Evolutionary conservation across 1,140 invertebrate genomes (phyloP), one percentile per base, ranked within the genome.

Genomic region (Drosophila ficusphila): DNA sequence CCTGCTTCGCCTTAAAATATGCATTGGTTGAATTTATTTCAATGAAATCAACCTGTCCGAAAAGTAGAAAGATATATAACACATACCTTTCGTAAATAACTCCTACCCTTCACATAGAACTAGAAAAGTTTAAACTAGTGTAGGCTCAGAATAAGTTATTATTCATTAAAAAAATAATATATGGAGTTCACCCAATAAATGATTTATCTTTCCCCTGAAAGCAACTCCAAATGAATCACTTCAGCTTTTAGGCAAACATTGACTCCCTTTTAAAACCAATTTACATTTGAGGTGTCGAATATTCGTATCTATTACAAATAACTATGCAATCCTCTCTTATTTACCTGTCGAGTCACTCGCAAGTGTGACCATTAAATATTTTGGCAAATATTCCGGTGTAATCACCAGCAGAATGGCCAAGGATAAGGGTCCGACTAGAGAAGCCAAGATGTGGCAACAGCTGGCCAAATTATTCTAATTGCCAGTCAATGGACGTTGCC

Each of bases 401-500:
- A 75, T 74, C 58, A 47, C 46, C 36, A 53, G 48, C 29, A 65
- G 12, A 54, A 54, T 34, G 48, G 29, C 67, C 49, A 53, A 18
- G 51, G 52, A 57, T 39, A 34, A 42, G 38, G 12, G 27, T 9
- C 18, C 18, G 12, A 12, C 11, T n/a, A 6, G 23, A 16, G 47
- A 14, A 39, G 23, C 34, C 4, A 16, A 21, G 31, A 29, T 52
- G 18, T 19, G 42, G 21, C 52, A 69, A 31, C 53, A 62, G 60
- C 79, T 75, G 58, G 36, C 39, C 57, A 74, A 86, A 77, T 82
- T 77, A 88, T 75, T 82, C 53, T 82, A 79, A 79, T 79, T 69
- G 74, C 54, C 25, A 53, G 65, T 52, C 69, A 51, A 70, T 75
- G 57, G 36, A 53, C 62, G 25, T 54, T 61, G 14, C 25, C 61